Conservation (phyloP, 2,113 vertebrate species). For the Tylochromis polylepis region DNA sequence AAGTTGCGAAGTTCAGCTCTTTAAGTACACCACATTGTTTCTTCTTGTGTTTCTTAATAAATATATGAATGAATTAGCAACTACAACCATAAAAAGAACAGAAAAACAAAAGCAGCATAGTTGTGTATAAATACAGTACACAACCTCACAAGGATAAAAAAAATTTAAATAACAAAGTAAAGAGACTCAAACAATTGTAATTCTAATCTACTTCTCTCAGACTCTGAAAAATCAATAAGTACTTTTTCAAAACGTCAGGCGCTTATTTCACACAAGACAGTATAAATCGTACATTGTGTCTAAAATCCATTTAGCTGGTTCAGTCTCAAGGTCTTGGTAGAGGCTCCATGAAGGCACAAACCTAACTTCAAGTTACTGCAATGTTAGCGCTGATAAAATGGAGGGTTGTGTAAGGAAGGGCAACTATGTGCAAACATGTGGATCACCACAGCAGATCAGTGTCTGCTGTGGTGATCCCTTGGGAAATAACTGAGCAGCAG, state of each 20-base stretch:
- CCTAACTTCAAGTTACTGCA: neutral
- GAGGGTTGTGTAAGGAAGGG: accelerated
- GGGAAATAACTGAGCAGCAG: neutral
- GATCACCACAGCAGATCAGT: neutral
- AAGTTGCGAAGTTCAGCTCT: neutral
- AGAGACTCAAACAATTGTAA: neutral
- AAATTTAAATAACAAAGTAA: neutral
- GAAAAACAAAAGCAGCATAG: too few relatives aligned
- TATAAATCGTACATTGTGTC: accelerated
- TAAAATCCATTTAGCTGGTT: neutral
- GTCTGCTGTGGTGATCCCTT: neutral
- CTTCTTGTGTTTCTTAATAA: neutral
- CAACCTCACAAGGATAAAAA: accelerated
- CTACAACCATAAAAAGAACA: too few relatives aligned
- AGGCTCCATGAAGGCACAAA: neutral
- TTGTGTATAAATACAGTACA: neutral
- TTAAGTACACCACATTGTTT: too few relatives aligned
- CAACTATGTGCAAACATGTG: neutral
- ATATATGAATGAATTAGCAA: neutral
- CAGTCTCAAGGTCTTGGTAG: neutral
- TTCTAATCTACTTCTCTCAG: neutral
- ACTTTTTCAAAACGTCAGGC: neutral
- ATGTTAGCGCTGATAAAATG: neutral
- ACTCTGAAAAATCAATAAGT: neutral
- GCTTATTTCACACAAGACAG: neutral